Evolutionary conservation across 2,888 invertebrate genomes (phyloP).

Genomic region (Brachylomia viminalis): DNA sequence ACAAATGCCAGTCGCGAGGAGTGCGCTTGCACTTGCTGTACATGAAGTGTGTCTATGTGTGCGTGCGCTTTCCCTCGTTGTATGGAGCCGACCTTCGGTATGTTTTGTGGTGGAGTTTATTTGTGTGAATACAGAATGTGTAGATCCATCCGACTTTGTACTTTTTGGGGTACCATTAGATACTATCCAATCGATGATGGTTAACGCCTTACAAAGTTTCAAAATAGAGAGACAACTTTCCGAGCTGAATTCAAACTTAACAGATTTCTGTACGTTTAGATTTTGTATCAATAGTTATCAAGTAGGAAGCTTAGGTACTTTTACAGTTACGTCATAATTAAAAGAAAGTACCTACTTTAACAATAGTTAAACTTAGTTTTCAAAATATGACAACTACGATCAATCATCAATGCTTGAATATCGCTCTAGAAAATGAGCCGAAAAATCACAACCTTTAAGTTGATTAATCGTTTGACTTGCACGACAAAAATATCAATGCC

Average conservation of each 20-base stretch:
- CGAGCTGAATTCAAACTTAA: not conserved
- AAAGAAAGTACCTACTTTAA: not conserved
- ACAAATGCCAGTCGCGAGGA: not conserved
- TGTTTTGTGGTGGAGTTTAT: not conserved
- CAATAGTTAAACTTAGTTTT: not conserved
- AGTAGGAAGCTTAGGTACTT: too few species aligned
- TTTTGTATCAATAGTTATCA: too few species aligned
- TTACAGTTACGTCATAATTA: not conserved
- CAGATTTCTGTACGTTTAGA: not conserved
- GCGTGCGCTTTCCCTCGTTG: not conserved
- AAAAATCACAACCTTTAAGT: conserved; percentile 5
- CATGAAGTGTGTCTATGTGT: not conserved
- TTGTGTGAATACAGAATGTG: conserved; percentile 12
- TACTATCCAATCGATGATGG: too few species aligned
- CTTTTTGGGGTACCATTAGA: not conserved
- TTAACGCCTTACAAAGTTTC: not conserved
- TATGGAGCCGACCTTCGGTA: not conserved
- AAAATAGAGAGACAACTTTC: conserved; percentile 2
- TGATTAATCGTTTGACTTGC: conserved; percentile 15
- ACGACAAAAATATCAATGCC: not conserved
- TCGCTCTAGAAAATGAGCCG: not conserved
- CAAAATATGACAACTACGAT: not conserved
- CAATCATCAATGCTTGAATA: not conserved
- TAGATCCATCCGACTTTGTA: not conserved
- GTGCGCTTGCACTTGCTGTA: too few species aligned